These are phyloP conservation scores for Natrix natrix DNA, from an alignment of 2,797 vertebrate species.

Conservation along the genomic window DNA sequence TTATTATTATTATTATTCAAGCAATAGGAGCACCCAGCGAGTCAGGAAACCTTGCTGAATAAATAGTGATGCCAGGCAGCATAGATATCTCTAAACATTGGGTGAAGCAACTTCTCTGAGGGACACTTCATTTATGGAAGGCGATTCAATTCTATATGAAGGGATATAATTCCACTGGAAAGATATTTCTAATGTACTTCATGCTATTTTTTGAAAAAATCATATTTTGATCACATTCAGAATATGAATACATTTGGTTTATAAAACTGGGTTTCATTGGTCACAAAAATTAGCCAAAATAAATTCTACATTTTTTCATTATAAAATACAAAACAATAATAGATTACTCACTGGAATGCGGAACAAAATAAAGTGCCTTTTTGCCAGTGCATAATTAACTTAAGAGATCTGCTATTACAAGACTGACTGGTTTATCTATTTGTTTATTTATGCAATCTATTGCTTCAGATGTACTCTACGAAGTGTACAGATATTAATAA, in stretches of 20 bases:
- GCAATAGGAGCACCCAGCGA: not conserved
- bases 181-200: not conserved
- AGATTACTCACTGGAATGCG: not conserved
- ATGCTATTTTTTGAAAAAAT: not conserved
- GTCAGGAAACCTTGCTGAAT: not conserved
- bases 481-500: not conserved
- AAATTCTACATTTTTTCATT: not conserved
- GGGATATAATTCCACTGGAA: not conserved
- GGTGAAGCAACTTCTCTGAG: not conserved
- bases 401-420: not conserved
- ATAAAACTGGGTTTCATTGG: not conserved
- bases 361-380: not conserved
- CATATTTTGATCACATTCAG: not conserved
- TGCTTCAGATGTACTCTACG: not conserved
- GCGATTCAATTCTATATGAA: not conserved
- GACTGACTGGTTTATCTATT: not conserved
- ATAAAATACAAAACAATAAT: not conserved
- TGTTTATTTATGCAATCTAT: not conserved
- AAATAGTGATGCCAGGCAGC: not conserved
- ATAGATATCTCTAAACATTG: not conserved
- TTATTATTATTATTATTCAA: no score
- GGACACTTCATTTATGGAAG: not conserved
- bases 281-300: not conserved
- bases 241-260: not conserved
- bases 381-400: not conserved